Conservation (phyloP, 2,113 vertebrate genomes). For the Protobothrops mucrosquamatus region DNA sequence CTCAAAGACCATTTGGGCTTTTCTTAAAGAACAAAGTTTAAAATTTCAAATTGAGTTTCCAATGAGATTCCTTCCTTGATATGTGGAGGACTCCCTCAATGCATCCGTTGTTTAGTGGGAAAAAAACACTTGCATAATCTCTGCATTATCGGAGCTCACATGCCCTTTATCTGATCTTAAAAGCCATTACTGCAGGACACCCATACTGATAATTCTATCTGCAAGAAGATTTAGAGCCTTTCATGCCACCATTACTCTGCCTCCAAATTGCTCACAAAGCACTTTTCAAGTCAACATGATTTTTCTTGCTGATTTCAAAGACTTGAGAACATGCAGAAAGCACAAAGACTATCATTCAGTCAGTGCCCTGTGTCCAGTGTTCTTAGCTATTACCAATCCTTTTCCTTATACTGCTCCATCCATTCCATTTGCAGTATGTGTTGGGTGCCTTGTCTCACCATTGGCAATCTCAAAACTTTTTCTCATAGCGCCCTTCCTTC, state of each 20-base stretch:
- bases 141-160: not conserved
- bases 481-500: not conserved
- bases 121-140: not conserved
- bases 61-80: not conserved
- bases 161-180: not conserved
- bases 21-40: not conserved
- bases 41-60: not conserved
- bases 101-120: not conserved
- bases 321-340: not conserved
- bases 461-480: not conserved
- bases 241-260: not conserved
- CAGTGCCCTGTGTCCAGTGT: not conserved
- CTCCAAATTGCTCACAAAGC: not conserved
- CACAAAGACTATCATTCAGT: not conserved
- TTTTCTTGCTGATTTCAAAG: not conserved
- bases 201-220: not conserved
- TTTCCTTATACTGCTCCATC: not conserved
- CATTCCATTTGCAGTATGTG: not conserved
- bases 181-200: not conserved
- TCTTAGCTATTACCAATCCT: not conserved
- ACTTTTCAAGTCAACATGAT: not conserved
- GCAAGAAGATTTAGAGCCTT: not conserved
- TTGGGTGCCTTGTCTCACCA: not conserved
- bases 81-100: not conserved
- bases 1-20: not conserved